Evolutionary conservation across 2,797 vertebrate species (phyloP).

Genomic region (Rhinella marina): DNA sequence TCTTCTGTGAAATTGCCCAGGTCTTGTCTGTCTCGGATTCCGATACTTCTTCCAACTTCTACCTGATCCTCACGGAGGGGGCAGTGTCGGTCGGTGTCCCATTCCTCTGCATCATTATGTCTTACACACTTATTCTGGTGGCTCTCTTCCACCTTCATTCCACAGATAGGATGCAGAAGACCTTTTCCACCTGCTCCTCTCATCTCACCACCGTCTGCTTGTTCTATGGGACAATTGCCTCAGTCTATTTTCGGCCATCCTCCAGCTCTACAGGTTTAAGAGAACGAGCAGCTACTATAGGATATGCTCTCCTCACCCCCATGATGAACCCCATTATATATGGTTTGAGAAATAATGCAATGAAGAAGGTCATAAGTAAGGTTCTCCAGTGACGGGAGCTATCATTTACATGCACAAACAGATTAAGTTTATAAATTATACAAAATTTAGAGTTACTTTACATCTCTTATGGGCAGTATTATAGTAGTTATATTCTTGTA

Average conservation of each 20-base stretch:
- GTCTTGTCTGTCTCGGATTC: slow-evolving; percentile 40
- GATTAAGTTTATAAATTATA: too few relatives aligned
- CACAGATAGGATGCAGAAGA: slow-evolving; percentile 5
- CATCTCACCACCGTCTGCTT: slow-evolving; percentile 54
- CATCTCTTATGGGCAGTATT: too few relatives aligned
- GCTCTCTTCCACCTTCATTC: slow-evolving; percentile 25
- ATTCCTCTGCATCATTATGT: slow-evolving; percentile 29
- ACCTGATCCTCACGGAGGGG: slow-evolving; percentile 49
- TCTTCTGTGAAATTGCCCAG: slow-evolving; percentile 57
- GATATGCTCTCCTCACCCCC: slow-evolving; percentile 49
- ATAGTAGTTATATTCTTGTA: too few relatives aligned
- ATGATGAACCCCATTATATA: slow-evolving; percentile 58
- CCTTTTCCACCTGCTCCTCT: slow-evolving; percentile 55
- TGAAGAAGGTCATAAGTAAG: slow-evolving; percentile 32
- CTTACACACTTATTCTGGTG: slow-evolving; percentile 35
- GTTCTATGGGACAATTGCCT: slow-evolving; percentile 50
- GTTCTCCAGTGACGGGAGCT: too few relatives aligned
- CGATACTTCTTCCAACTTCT: slow-evolving; percentile 32
- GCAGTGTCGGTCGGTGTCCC: slow-evolving; percentile 38
- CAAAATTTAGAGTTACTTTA: too few relatives aligned
- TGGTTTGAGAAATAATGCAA: slow-evolving; percentile 50
- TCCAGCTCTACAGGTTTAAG: slow-evolving; percentile 7
- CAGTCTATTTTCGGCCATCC: slow-evolving; percentile 40
- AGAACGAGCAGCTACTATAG: slow-evolving; percentile 36
- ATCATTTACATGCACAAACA: too few relatives aligned